Evolutionary conservation across 2,888 invertebrate genomes (phyloP).

Genomic region (Leucophora obtusa): DNA sequence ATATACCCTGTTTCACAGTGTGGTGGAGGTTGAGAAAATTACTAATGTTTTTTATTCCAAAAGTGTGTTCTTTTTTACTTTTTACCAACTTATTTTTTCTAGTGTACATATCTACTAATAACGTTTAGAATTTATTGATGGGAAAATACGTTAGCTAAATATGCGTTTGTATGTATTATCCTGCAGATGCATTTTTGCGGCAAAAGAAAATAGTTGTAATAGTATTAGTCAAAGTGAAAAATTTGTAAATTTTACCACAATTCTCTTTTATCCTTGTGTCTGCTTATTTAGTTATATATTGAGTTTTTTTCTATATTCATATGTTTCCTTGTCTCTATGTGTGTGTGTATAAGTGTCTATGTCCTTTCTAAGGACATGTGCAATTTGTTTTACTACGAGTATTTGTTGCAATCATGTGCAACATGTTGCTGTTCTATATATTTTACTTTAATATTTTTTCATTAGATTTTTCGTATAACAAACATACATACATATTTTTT

Average conservation of each 20-base stretch:
- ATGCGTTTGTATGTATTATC: neutral
- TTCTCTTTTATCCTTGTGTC: slow-evolving; percentile 6
- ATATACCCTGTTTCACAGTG: too few species aligned
- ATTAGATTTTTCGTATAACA: neutral
- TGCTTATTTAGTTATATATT: neutral
- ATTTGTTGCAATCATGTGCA: slow-evolving; percentile 46
- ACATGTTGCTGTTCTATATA: slow-evolving; percentile 55
- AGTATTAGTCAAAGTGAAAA: neutral
- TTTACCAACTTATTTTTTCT: neutral
- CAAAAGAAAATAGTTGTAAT: neutral
- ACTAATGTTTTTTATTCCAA: too few species aligned
- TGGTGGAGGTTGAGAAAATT: too few species aligned
- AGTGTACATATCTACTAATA: neutral
- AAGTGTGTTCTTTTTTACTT: too few species aligned
- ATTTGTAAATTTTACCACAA: neutral
- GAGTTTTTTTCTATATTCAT: neutral
- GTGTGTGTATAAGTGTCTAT: neutral
- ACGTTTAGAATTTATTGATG: neutral
- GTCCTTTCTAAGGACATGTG: slow-evolving; percentile 36
- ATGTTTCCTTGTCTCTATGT: neutral
- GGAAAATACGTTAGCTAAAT: slow-evolving; percentile 3
- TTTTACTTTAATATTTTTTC: neutral
- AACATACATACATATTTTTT: too few species aligned
- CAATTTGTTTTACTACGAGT: slow-evolving; percentile 30
- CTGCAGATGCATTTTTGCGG: slow-evolving; percentile 53